Evolutionary conservation across 1,140 invertebrate species (phyloP).

Genomic region (Melipona quadrifasciata): DNA sequence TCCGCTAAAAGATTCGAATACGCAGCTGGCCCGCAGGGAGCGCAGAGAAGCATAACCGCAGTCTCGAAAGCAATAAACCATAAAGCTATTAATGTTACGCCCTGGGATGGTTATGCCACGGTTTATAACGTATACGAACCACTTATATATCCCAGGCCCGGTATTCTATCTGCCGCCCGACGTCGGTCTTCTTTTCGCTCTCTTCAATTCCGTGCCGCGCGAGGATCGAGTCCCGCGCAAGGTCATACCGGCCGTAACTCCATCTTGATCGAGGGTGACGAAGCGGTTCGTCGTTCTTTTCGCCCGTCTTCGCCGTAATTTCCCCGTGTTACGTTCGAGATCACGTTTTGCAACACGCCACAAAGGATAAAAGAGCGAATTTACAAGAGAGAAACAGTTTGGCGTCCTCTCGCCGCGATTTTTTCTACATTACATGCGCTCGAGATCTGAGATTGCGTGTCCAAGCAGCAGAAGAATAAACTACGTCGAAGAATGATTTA

Average conservation of each 20-base stretch:
- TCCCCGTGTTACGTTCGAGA: neutral
- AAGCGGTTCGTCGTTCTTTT: slow-evolving; percentile 4
- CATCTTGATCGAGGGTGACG: slow-evolving; percentile 25
- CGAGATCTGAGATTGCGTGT: too few species aligned
- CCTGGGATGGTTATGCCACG: slow-evolving; percentile 71
- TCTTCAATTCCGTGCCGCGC: slow-evolving; percentile 57
- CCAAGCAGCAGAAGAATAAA: too few species aligned
- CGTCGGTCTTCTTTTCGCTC: slow-evolving; percentile 40
- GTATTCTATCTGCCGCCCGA: slow-evolving; percentile 45
- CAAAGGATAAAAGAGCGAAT: neutral
- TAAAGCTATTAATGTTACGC: slow-evolving; percentile 78
- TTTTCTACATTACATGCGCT: too few species aligned
- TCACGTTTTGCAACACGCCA: neutral
- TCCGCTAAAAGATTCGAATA: neutral
- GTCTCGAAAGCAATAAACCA: slow-evolving; percentile 77
- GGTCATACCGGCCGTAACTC: neutral
- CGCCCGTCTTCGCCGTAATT: slow-evolving; percentile 15
- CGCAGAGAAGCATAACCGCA: slow-evolving; percentile 73
- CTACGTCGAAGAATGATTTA: too few species aligned
- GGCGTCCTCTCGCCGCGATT: neutral
- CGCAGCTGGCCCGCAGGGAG: slow-evolving; percentile 56
- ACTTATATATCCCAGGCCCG: slow-evolving; percentile 61
- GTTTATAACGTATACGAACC: slow-evolving; percentile 67
- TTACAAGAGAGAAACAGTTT: neutral
- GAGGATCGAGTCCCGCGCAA: slow-evolving; percentile 5